Evolutionary conservation across 1,140 invertebrate genomes (phyloP), one percentile per base, ranked within the genome.

Genomic region (Halictus rubicundus): DNA sequence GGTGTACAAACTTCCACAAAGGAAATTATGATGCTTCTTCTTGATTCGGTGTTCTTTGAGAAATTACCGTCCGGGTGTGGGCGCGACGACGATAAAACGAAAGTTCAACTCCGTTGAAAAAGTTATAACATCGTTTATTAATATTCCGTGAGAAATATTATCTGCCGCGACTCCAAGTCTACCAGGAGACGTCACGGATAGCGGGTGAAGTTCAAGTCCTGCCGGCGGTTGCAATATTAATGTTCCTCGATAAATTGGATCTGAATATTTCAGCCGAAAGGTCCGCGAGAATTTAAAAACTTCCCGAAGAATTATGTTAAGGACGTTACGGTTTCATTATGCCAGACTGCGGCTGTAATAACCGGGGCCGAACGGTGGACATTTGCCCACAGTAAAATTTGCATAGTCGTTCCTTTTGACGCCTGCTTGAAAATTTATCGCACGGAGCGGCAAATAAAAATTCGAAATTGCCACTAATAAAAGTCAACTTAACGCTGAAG

Each of bases 251-350:
- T 57, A 57, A 57, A 57, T 57, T 57, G 54, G 54, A 57, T 57
- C 19, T 57, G 54, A 57, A 57, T 57, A 57, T 57, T 57, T 57
- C 54, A 57, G 54, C 8, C 21, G 19, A 57, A n/a, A n/a, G 54
- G n/a, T 57, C 54, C n/a, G 54, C 54, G 54, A n/a, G n/a, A 57
- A n/a, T 57, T 57, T 57, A 52, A 52, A 52, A 52, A 52, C 54
- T 57, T 57, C 21, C 8, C n/a, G 54, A 21, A n/a, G n/a, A 57
- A 57, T 57, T 57, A 57, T n/a, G 54, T 57, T 57, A 57, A 57
- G n/a, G 8, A n/a, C 49, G 49, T 52, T 52, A 52, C 49, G 19
- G 49, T 57, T 57, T 57, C 54, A 57, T 57, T 57, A n/a, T n/a
- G n/a, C n/a, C 54, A 8, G 54, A 9, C 21, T n/a, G 21, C 16